Evolutionary conservation across 2,888 invertebrate species (phyloP).

Genomic region (Drosophila nr. fundita): DNA sequence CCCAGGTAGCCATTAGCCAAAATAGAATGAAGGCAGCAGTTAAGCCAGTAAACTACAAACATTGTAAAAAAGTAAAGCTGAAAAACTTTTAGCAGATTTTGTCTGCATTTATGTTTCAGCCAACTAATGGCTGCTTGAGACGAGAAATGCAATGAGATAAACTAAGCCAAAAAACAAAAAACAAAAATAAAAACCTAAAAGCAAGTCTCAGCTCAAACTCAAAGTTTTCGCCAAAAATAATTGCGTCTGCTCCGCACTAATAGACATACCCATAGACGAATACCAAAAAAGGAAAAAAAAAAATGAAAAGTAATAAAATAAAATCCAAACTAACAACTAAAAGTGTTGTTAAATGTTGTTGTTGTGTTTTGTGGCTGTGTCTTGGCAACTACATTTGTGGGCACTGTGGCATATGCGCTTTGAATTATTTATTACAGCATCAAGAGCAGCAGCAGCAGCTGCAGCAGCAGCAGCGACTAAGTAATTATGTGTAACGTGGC

Average conservation of each 20-base stretch:
- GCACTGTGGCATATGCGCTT: slow-evolving; percentile 46
- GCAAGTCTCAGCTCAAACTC: slow-evolving; percentile 32
- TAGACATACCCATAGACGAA: slow-evolving; percentile 18
- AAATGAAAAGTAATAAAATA: not conserved
- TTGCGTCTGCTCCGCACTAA: slow-evolving; percentile 63
- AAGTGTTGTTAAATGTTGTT: slow-evolving; percentile 21
- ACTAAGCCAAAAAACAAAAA: slow-evolving; percentile 13
- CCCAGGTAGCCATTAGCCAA: slow-evolving; percentile 38
- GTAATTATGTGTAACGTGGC: slow-evolving; percentile 69
- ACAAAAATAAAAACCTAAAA: not conserved
- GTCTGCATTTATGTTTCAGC: slow-evolving; percentile 40
- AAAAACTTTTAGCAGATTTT: slow-evolving; percentile 41
- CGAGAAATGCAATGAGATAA: slow-evolving; percentile 53
- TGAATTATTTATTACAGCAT: slow-evolving; percentile 65
- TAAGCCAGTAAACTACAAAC: slow-evolving; percentile 22
- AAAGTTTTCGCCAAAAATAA: slow-evolving; percentile 73
- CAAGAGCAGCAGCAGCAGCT: slow-evolving; percentile 5
- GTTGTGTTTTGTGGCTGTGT: slow-evolving; percentile 12
- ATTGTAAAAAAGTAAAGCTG: slow-evolving; percentile 12
- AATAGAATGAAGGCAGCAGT: slow-evolving; percentile 27
- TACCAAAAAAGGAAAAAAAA: not conserved
- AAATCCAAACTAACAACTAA: slow-evolving; percentile 23
- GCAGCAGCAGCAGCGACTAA: slow-evolving; percentile 27
- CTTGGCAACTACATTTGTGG: slow-evolving; percentile 2
- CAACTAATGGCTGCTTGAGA: slow-evolving; percentile 44